Evolutionary conservation across 2,888 invertebrate genomes (phyloP).

Genomic region (Cabera pusaria): DNA sequence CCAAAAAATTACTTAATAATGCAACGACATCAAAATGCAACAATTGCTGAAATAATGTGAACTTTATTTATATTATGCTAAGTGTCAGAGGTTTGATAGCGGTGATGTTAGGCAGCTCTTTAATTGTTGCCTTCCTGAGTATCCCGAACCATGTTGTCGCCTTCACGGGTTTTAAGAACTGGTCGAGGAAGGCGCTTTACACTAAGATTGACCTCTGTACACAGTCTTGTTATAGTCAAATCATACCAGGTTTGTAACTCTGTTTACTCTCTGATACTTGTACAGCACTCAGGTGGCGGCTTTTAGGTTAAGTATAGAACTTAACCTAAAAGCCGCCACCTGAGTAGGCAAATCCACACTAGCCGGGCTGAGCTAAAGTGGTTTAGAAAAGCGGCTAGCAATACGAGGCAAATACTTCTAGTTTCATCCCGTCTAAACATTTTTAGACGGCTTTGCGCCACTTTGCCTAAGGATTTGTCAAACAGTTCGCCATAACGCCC

Average conservation of each 20-base stretch:
- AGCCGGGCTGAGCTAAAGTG: too few species aligned
- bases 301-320: too few species aligned
- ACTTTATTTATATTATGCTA: constrained; percentile 53
- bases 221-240: constrained; percentile 67
- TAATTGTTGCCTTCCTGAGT: constrained; percentile 63
- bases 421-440: too few species aligned
- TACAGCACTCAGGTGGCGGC: too few species aligned
- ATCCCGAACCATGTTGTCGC: constrained; percentile 64
- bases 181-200: constrained; percentile 64
- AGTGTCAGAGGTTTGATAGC: constrained; percentile 46
- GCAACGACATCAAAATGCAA: constrained; percentile 33
- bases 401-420: too few species aligned
- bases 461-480: too few species aligned
- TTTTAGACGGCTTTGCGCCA: too few species aligned
- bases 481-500: too few species aligned
- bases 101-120: constrained; percentile 67
- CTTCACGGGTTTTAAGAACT: constrained; percentile 58
- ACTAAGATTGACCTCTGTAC: constrained; percentile 71
- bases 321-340: too few species aligned
- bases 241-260: constrained; percentile 35
- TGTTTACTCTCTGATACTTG: not conserved
- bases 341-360: too few species aligned
- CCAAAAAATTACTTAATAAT: constrained; percentile 25
- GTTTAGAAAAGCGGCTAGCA: too few species aligned
- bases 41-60: not conserved